phyloP scores from a whole-genome alignment of 2,113 vertebrate species.

The Peromyscus polionotus region DNA sequence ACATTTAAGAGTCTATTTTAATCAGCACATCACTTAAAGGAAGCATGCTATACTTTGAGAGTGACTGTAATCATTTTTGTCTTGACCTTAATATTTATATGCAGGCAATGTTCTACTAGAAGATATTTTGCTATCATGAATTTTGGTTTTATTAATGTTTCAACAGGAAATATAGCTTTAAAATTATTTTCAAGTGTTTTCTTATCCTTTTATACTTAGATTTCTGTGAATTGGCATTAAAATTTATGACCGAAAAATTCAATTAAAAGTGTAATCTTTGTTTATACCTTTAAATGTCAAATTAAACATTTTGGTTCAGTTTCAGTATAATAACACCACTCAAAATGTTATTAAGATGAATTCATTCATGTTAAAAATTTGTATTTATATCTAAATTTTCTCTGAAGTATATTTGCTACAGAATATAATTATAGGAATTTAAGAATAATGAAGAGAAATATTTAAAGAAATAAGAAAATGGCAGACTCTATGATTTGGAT shows the following conservation, averaged over 20 bases:
- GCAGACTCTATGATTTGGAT: fast-evolving
- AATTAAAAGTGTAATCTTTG: neutral
- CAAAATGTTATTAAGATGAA: conserved; percentile 13
- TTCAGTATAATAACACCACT: neutral
- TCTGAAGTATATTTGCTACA: neutral
- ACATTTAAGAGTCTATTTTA: neutral
- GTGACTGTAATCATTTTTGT: neutral
- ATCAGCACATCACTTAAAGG: neutral
- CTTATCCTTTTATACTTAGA: neutral
- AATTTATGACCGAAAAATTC: neutral
- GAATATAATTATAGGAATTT: neutral
- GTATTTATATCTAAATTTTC: neutral
- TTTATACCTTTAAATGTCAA: neutral
- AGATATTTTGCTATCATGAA: neutral
- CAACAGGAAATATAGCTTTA: neutral
- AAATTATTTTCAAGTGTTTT: neutral
- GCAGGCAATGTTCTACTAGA: neutral
- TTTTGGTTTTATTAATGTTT: neutral
- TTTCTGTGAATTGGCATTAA: neutral
- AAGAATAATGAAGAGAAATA: neutral
- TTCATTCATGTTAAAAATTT: neutral
- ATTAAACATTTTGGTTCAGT: neutral
- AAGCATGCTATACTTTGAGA: neutral
- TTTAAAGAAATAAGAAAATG: neutral
- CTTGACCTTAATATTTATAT: neutral